Conservation (phyloP, 2,888 invertebrate species). For the Polyploca ridens region DNA sequence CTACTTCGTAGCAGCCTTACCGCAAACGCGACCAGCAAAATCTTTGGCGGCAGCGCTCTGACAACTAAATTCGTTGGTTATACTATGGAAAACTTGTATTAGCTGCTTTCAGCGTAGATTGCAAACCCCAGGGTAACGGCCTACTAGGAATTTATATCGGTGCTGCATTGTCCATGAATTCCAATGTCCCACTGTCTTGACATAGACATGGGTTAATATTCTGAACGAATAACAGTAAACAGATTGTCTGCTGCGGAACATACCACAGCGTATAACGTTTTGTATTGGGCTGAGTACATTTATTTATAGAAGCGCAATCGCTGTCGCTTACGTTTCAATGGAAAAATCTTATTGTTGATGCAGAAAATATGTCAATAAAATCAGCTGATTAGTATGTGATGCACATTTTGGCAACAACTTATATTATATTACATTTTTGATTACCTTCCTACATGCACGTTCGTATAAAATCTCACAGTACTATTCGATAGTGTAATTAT, state of each 20-base stretch:
- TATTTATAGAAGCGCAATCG: not conserved
- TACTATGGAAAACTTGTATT: slow-evolving; percentile 33
- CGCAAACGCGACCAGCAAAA: slow-evolving; percentile 36
- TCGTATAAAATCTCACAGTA: not conserved
- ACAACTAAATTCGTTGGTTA: slow-evolving; percentile 58
- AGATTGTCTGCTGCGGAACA: slow-evolving; percentile 1
- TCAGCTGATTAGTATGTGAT: not conserved
- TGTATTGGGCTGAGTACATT: not conserved
- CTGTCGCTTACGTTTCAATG: not conserved
- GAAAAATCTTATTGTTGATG: slow-evolving; percentile 13
- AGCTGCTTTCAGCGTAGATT: slow-evolving; percentile 19
- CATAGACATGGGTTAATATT: slow-evolving; percentile 13
- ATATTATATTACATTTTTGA: not conserved
- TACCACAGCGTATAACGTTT: not conserved
- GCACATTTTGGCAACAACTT: not conserved
- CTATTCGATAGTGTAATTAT: not conserved
- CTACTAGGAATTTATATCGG: slow-evolving; percentile 44
- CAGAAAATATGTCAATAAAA: not conserved
- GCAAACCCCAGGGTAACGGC: slow-evolving; percentile 40
- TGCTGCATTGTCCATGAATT: slow-evolving; percentile 27
- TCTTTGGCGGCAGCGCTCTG: slow-evolving; percentile 56
- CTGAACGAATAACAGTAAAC: slow-evolving; percentile 13
- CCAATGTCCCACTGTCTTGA: slow-evolving; percentile 19
- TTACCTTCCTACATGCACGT: not conserved
- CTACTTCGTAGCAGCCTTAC: slow-evolving; percentile 22